Evolutionary conservation across 2,113 vertebrate species (phyloP).

Genomic region (Hemibagrus wyckioides): DNA sequence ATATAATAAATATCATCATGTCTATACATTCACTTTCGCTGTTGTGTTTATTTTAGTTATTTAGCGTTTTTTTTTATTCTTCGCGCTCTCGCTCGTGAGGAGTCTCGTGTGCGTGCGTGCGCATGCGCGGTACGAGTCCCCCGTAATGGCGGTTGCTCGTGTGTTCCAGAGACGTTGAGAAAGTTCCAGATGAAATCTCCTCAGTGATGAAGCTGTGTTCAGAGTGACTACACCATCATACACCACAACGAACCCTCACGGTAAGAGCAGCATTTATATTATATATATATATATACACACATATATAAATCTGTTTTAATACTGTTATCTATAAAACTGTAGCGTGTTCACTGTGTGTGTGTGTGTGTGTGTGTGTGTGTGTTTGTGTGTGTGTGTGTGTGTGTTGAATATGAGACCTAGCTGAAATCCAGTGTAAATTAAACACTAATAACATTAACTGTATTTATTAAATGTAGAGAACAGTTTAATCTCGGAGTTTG

Average conservation of each 20-base stretch:
- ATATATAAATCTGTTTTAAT: neutral
- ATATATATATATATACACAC: no score
- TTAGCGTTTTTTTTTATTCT: neutral
- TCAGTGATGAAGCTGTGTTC: neutral
- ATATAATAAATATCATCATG: no score
- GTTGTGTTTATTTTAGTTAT: neutral
- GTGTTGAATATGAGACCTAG: neutral
- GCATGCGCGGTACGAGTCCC: neutral
- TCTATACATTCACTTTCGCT: neutral
- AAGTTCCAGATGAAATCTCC: neutral
- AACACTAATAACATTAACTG: neutral
- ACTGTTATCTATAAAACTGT: neutral
- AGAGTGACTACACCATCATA: neutral
- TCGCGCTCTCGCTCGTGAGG: no score
- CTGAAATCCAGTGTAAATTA: neutral
- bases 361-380: neutral
- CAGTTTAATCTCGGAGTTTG: neutral
- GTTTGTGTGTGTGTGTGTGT: neutral
- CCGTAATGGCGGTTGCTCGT: neutral
- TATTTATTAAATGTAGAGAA: neutral
- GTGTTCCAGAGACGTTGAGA: neutral
- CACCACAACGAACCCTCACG: neutral
- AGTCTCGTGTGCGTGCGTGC: neutral
- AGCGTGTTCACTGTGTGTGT: neutral
- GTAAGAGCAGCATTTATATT: neutral